Base-by-base conservation (phyloP, 2,113 vertebrate genomes). In the Chionomys nivalis region DNA sequence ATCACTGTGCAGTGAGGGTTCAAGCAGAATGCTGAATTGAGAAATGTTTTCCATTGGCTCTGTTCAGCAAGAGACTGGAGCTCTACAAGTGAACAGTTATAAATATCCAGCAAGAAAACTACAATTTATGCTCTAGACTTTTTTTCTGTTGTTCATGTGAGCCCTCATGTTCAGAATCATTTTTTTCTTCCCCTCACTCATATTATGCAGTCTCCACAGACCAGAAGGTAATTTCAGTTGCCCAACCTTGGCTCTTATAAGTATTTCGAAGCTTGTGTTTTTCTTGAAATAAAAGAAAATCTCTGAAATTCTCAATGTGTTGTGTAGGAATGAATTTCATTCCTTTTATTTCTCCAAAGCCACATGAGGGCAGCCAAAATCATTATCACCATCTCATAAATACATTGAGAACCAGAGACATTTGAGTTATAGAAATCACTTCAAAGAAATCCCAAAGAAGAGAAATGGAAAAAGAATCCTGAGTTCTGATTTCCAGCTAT, bases 11-110 rank as follows among this genome's bases (percentile, higher is more conserved):
- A 72, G 88, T 52, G 93, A 96, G 83, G 79, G 96, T 97, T 95
- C 97, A 98, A 96, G 97, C 87, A 87, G 98, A 98, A 93, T 0
- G 49, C 97, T 97, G 97, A 97, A 97, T 95, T 23, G 17, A 97
- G 97, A 96, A 66, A 89, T 89, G 94, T 83, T 91, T 97, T 96
- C 93, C 79, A 83, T 44, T 94, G 95, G 52, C 85, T 28, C 33
- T 73, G 87, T 96, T 95, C 94, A 94, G 76, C 3, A 5, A 77
- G 81, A 97, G 81, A 39, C 52, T 39, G 9, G 36, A 94, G 85
- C 31, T 2, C 90, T 89, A 26, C 55, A 97, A 91, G 82, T 89
- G 94, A 97, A 52, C 44, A 95, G 76, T 88, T 89, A 92, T 58
- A 79, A 89, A 92, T 91, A 70, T 93, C 93, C 97, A 93, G 77